Percentiles rank a stretch among this genome's conserved stretches.
phyloP scores from a whole-genome alignment of 2,113 vertebrate genomes.

The Scomber colias region DNA sequence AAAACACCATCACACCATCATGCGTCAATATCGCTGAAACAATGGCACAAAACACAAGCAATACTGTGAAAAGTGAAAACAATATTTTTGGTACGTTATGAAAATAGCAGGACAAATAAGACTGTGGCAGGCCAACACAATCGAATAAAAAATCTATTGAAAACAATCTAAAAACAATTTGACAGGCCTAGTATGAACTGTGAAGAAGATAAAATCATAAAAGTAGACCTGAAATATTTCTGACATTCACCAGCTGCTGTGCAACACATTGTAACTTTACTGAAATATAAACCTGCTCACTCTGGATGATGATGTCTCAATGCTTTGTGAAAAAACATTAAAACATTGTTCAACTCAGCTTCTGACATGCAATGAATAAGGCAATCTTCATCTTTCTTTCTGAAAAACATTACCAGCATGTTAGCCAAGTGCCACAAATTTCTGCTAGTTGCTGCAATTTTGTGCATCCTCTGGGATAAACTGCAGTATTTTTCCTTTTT shows the following conservation, averaged over 20 bases:
- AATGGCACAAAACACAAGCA: too few relatives aligned
- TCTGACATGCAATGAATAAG: constrained; percentile 25
- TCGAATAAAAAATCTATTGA: too few relatives aligned
- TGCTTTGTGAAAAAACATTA: background rate
- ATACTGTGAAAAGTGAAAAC: too few relatives aligned
- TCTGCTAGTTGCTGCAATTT: constrained; percentile 61
- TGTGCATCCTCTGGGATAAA: constrained; percentile 55
- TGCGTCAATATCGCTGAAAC: too few relatives aligned
- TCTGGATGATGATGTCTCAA: constrained; percentile 14
- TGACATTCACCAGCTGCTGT: too few relatives aligned
- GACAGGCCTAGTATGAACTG: background rate
- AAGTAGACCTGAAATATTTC: background rate
- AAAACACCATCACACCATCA: too few relatives aligned
- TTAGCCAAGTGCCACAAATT: constrained; percentile 52
- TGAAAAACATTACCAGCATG: constrained; percentile 33
- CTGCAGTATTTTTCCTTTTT: constrained; percentile 63
- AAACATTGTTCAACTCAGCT: background rate
- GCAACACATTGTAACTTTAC: background rate
- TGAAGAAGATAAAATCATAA: background rate
- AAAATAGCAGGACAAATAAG: too few relatives aligned
- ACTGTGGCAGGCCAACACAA: too few relatives aligned
- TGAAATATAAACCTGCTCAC: constrained; percentile 16
- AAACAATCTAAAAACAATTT: background rate
- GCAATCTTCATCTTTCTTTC: constrained; percentile 39
- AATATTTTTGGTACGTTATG: too few relatives aligned